phyloP scores from a whole-genome alignment of 2,888 invertebrate species.

The Cephalotes varians region DNA sequence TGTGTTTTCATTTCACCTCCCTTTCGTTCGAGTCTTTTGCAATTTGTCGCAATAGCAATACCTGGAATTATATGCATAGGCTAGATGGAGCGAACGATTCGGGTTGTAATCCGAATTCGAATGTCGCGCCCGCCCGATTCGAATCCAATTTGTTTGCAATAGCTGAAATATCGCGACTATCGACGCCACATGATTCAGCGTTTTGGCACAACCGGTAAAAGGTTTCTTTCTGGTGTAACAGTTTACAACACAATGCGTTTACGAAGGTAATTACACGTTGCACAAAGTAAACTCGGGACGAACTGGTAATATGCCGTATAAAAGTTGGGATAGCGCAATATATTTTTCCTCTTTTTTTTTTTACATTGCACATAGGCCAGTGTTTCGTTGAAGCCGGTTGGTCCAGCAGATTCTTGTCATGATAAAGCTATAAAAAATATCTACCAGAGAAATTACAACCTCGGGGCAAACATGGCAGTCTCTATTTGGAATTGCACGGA shows the following conservation, averaged over 20 bases:
- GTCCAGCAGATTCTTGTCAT: slow-evolving; percentile 46
- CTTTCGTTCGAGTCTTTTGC: slow-evolving; percentile 45
- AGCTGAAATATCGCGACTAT: slow-evolving; percentile 59
- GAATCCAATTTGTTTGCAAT: slow-evolving; percentile 69
- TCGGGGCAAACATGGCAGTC: slow-evolving; percentile 45
- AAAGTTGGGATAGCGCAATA: slow-evolving; percentile 33
- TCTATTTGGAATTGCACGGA: slow-evolving; percentile 47
- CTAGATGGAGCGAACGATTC: slow-evolving; percentile 69
- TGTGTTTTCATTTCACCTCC: slow-evolving; percentile 28
- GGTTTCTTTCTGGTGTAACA: slow-evolving; percentile 53
- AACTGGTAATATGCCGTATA: slow-evolving; percentile 55
- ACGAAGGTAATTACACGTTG: slow-evolving; percentile 69
- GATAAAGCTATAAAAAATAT: slow-evolving; percentile 52
- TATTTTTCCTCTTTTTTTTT: slow-evolving; percentile 40
- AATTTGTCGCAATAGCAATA: slow-evolving; percentile 35
- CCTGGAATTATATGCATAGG: slow-evolving; percentile 61
- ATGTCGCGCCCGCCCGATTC: slow-evolving; percentile 58
- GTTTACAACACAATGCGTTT: slow-evolving; percentile 63
- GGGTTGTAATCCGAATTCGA: slow-evolving; percentile 70
- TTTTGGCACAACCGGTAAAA: slow-evolving; percentile 62
- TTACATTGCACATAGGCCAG: slow-evolving; percentile 41
- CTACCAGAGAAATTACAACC: slow-evolving; percentile 48
- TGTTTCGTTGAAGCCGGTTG: slow-evolving; percentile 43
- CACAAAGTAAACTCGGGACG: slow-evolving; percentile 60
- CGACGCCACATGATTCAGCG: slow-evolving; percentile 40